Percentiles rank a stretch among this genome's conserved stretches.
Conservation (phyloP, 2,888 invertebrate genomes). For the Drosophila lacicola region DNA sequence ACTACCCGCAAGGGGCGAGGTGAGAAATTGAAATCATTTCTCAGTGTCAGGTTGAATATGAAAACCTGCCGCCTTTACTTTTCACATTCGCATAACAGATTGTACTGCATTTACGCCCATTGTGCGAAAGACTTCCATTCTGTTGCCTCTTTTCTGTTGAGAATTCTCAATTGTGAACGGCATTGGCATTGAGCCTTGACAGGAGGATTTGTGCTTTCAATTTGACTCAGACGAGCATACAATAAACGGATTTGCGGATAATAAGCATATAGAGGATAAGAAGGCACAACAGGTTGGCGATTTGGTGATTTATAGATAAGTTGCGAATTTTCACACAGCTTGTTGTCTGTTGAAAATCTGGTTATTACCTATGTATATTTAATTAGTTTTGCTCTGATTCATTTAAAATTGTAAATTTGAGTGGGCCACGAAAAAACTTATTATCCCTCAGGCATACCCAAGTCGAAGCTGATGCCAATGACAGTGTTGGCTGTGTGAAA, state of each 20-base stretch:
- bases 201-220: conserved; percentile 13
- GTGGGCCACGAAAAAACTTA: background rate
- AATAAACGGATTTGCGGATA: conserved; percentile 28
- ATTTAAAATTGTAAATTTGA: conserved; percentile 1
- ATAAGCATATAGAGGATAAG: conserved; percentile 10
- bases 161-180: conserved; percentile 3
- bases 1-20: background rate
- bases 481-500: conserved; percentile 2
- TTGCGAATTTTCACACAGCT: background rate
- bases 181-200: conserved; percentile 10
- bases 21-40: conserved; percentile 62
- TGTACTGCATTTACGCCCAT: conserved; percentile 42
- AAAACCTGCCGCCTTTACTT: conserved; percentile 45
- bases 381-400: conserved; percentile 4
- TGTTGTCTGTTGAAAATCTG: background rate
- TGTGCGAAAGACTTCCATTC: conserved; percentile 24
- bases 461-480: background rate
- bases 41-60: conserved; percentile 67
- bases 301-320: background rate
- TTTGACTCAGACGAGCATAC: conserved; percentile 6
- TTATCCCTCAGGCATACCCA: background rate
- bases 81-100: conserved; percentile 49
- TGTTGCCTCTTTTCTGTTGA: conserved; percentile 12
- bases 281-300: conserved; percentile 31
- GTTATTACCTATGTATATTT: conserved; percentile 4